phyloP scores from a whole-genome alignment of 1,140 invertebrate species.

The Brachionus paranguensis region DNA sequence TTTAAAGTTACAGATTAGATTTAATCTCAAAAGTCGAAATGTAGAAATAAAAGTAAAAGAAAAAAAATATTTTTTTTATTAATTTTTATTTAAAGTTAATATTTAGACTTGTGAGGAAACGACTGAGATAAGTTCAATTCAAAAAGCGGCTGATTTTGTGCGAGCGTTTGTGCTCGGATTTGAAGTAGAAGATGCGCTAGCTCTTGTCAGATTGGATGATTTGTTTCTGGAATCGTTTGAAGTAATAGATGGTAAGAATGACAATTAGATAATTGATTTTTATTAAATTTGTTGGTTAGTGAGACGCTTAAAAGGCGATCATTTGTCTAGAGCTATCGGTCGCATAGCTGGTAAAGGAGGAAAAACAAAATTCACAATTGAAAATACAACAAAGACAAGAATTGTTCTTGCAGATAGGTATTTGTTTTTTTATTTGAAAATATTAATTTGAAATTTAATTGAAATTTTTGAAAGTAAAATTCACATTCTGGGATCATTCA shows the following conservation, averaged over 20 bases:
- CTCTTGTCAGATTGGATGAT: conserved; percentile 87
- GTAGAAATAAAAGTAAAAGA: conserved; percentile 68
- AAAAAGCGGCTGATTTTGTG: conserved; percentile 97
- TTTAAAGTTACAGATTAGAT: conserved; percentile 83
- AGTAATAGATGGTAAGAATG: conserved; percentile 69
- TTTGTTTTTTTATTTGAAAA: conserved; percentile 43
- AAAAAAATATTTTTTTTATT: neutral
- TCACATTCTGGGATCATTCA: conserved; percentile 92
- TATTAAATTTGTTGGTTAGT: conserved; percentile 59
- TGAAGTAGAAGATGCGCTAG: conserved; percentile 81
- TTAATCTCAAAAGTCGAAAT: conserved; percentile 82
- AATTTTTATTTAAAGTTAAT: too few species aligned
- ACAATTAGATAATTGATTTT: neutral
- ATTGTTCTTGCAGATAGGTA: conserved; percentile 83
- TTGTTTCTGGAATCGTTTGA: conserved; percentile 95
- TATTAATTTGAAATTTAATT: neutral
- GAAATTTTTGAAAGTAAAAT: conserved; percentile 64
- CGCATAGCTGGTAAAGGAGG: conserved; percentile 93
- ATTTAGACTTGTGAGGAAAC: conserved; percentile 65
- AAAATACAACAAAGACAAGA: conserved; percentile 96
- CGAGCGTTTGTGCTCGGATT: conserved; percentile 92
- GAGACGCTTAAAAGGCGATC: conserved; percentile 87
- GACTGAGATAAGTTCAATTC: conserved; percentile 77
- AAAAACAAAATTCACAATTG: conserved; percentile 93
- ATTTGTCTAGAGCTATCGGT: conserved; percentile 87